Conservation (phyloP, 2,113 vertebrate genomes). For the Nothobranchius kuhntae region DNA sequence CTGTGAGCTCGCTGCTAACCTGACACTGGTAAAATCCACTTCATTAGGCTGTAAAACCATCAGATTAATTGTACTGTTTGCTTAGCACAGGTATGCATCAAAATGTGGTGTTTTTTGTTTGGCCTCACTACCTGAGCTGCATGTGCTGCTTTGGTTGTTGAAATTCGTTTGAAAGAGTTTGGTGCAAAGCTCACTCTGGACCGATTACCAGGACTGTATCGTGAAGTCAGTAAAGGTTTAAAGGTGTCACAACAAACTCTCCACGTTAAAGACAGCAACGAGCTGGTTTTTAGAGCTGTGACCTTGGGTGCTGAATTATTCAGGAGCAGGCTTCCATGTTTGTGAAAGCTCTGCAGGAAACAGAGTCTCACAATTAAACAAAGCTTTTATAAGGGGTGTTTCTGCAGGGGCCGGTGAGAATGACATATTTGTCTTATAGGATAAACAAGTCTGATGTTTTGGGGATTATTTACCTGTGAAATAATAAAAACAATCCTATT, state of each 20-base stretch:
- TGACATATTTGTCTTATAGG: slow-evolving; percentile 8
- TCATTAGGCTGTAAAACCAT: slow-evolving; percentile 1
- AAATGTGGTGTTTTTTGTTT: background rate
- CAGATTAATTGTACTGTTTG: background rate
- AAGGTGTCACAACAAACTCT: slow-evolving; percentile 61
- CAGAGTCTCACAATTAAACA: slow-evolving; percentile 63
- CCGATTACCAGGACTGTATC: slow-evolving; percentile 16
- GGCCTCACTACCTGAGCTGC: background rate
- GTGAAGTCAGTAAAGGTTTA: slow-evolving; percentile 28
- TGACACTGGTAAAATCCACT: slow-evolving; percentile 25
- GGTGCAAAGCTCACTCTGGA: slow-evolving; percentile 1
- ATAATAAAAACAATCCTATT: background rate
- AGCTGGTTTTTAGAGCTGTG: slow-evolving; percentile 47
- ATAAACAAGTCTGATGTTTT: background rate
- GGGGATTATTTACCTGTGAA: background rate
- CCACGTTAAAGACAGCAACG: slow-evolving; percentile 13
- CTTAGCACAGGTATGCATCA: slow-evolving; percentile 1
- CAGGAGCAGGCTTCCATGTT: slow-evolving; percentile 55
- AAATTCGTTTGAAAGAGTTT: background rate
- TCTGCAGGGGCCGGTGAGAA: slow-evolving; percentile 31
- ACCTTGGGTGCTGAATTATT: slow-evolving; percentile 76
- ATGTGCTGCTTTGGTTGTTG: background rate
- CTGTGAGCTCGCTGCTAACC: background rate
- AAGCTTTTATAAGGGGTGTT: slow-evolving; percentile 42
- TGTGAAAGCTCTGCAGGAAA: slow-evolving; percentile 70